Conservation (phyloP, 2,797 vertebrate genomes). For the Astyanax mexicanus region DNA sequence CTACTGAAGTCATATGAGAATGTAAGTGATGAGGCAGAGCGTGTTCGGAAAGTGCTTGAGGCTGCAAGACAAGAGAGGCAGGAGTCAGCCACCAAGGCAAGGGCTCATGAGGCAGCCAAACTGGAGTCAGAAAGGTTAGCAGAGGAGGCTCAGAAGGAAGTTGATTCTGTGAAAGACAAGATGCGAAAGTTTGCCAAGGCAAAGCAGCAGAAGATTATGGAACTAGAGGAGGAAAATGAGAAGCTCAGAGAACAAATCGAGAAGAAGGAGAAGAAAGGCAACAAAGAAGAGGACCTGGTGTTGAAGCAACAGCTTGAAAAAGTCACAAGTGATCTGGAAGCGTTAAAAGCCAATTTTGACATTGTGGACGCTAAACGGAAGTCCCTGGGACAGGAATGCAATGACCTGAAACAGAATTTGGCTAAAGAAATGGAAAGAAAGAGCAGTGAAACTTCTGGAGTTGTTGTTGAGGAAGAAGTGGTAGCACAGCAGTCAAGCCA, state of each 20-base stretch:
- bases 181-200: slow-evolving; percentile 97
- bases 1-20: slow-evolving; percentile 97
- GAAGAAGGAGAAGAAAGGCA: slow-evolving; percentile 68
- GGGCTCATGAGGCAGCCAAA: slow-evolving; percentile 78
- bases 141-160: slow-evolving; percentile 85
- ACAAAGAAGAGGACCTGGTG: slow-evolving; percentile 47
- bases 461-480: slow-evolving; percentile 64
- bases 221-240: slow-evolving; percentile 96
- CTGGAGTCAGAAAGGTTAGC: slow-evolving; percentile 83
- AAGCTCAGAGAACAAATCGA: slow-evolving; percentile 80
- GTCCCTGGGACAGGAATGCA: slow-evolving; percentile 76
- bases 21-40: slow-evolving; percentile 90
- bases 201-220: slow-evolving; percentile 96
- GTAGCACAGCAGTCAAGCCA: slow-evolving; percentile 57
- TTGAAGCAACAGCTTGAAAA: slow-evolving; percentile 74
- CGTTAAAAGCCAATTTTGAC: slow-evolving; percentile 78
- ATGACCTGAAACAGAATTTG: slow-evolving; percentile 75
- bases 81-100: slow-evolving; percentile 82
- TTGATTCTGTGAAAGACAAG: slow-evolving; percentile 91
- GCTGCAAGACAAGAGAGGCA: slow-evolving; percentile 90
- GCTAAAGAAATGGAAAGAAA: slow-evolving; percentile 59
- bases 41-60: slow-evolving; percentile 88
- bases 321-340: slow-evolving; percentile 70
- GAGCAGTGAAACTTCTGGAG: slow-evolving; percentile 13
- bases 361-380: slow-evolving; percentile 76